Base-by-base conservation (phyloP, 2,888 invertebrate species). In the Cinara cedri region DNA sequence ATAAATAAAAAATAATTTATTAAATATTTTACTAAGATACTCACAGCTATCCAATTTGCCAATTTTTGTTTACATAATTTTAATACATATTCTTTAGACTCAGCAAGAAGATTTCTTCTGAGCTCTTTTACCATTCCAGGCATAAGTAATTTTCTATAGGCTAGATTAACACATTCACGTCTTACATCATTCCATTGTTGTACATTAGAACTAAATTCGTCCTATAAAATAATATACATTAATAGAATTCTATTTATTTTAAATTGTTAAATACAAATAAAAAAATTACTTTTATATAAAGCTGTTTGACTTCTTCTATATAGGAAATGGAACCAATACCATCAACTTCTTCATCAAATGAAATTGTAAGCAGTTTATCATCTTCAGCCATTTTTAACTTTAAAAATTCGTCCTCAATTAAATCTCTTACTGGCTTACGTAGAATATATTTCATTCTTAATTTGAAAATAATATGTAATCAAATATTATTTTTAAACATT, bases 111-210 rank as follows among this genome's bases (percentile, higher is more conserved):
- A 62, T 91, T 90, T 0, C 91, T 89, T 78, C 91, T 90, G 10
- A 99, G 86, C 86, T 99, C 98, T 82, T 94, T 91, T 81, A 93
- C 89, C 83, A 99, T 88, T 84, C 94, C 93, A 0, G 98, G 98
- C 85, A 96, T 91, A 6, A 99, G 90, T 85, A 97, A 92, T 84
- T 93, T 92, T 26, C 89, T 92, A 71, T 98, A 88, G 0, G 98
- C 97, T 81, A 94, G 88, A 83, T 95, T 93, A 0, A 98, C 93
- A 76, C 96, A 95, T 84, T 95, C 93, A 1, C 91, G 91, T 57
- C 99, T 89, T 71, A 97, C 85, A 1, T 91, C 90, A 87, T 99
- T 99, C 99, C 99, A 99, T 83, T 96, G 96, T 85, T 97, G 93
- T 0, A 96, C 96, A 82, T 92, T 92, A 83, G 94, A 94, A 83